phyloP scores from a whole-genome alignment of 2,113 vertebrate species.

The Gavia stellata region DNA sequence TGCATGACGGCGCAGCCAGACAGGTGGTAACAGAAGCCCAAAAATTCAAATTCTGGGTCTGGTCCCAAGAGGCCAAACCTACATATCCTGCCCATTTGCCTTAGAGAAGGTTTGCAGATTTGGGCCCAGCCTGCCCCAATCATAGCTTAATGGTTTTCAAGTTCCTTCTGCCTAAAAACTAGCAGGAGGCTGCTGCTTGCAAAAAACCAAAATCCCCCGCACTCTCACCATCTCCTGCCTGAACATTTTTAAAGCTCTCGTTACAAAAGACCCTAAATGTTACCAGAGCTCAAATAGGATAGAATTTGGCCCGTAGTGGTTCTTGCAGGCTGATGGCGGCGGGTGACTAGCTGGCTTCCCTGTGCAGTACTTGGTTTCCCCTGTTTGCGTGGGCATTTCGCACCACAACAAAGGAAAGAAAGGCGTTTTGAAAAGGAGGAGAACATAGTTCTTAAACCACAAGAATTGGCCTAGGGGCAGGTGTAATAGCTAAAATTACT shows the following conservation, averaged over 20 bases:
- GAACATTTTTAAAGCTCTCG: background rate
- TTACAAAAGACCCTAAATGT: background rate
- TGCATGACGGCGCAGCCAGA: fast-evolving
- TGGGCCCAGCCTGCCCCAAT: background rate
- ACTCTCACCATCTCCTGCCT: fast-evolving
- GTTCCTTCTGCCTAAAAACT: background rate
- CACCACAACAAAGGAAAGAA: conserved; percentile 1
- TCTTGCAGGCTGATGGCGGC: background rate
- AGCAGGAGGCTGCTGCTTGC: background rate
- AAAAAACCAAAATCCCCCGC: background rate
- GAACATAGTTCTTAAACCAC: conserved; percentile 10
- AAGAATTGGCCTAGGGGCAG: conserved; percentile 32
- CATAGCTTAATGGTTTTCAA: background rate
- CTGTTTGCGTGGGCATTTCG: background rate
- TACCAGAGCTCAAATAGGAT: background rate
- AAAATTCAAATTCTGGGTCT: background rate
- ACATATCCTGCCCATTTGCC: background rate
- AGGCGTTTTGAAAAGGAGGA: background rate
- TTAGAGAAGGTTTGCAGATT: background rate
- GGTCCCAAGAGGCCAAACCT: background rate
- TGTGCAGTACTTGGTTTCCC: fast-evolving
- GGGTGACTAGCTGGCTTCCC: background rate
- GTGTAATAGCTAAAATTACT: conserved; percentile 21
- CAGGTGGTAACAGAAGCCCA: background rate
- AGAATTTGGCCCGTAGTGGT: background rate